These are phyloP conservation scores for Catagonus wagneri DNA, from an alignment of 2,113 vertebrate genomes.

Conservation along the genomic window DNA sequence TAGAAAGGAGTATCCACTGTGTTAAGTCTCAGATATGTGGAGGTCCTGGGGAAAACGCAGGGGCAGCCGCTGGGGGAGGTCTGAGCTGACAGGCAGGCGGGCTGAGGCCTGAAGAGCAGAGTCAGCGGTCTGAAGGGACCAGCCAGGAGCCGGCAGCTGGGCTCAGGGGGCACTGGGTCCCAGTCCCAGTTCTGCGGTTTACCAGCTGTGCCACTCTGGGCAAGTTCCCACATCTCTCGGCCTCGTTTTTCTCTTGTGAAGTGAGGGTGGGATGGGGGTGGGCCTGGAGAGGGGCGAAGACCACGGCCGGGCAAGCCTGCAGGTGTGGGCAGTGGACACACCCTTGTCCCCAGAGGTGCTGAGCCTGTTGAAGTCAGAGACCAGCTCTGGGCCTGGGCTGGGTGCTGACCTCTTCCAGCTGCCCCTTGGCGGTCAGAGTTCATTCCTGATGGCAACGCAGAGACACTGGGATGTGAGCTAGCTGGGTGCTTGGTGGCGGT, in stretches of 20 bases:
- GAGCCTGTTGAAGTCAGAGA: neutral
- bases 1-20: neutral
- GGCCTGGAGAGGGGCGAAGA: neutral
- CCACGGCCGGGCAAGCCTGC: neutral
- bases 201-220: neutral
- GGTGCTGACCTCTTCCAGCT: neutral
- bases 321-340: neutral
- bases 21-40: neutral
- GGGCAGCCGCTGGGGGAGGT: neutral
- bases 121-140: neutral
- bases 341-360: neutral
- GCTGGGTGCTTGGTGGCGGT: neutral
- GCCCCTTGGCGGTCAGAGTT: rapidly evolving
- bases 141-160: neutral
- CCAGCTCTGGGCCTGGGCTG: neutral
- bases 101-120: neutral
- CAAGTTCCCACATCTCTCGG: neutral
- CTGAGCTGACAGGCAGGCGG: neutral
- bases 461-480: neutral
- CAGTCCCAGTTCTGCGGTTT: neutral
- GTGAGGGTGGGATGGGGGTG: too few relatives aligned
- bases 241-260: neutral
- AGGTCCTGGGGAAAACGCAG: neutral
- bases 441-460: too few relatives aligned
- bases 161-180: neutral